Evolutionary conservation across 2,797 vertebrate species (phyloP).

Genomic region (Thamnophis elegans): DNA sequence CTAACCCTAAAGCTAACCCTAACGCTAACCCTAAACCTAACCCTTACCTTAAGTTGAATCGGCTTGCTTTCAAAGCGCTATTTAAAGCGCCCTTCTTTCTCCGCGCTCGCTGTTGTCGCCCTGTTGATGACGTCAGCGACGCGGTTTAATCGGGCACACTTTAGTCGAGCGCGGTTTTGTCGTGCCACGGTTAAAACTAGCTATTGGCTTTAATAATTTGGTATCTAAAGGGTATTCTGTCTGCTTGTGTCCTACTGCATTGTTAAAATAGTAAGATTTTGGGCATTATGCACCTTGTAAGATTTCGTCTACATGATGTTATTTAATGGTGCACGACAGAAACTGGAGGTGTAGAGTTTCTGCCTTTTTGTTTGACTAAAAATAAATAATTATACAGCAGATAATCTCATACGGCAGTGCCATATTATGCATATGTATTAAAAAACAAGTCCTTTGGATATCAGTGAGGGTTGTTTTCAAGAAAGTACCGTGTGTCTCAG

Average conservation of each 20-base stretch:
- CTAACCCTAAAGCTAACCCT: no score
- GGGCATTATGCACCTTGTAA: neutral
- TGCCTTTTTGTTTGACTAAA: slow-evolving; percentile 2
- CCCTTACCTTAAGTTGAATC: no score
- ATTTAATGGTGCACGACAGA: neutral
- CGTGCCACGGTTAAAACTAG: no score
- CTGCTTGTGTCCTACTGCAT: slow-evolving; percentile 10
- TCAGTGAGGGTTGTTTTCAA: neutral
- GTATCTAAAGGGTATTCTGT: neutral
- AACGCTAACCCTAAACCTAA: no score
- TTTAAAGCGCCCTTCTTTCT: no score
- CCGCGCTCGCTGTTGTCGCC: no score
- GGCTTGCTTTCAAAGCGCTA: no score
- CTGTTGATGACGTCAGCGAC: no score
- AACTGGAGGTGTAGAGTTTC: slow-evolving; percentile 33
- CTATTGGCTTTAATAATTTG: neutral
- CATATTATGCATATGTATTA: neutral
- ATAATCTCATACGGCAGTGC: slow-evolving; percentile 11
- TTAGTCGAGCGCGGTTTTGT: no score
- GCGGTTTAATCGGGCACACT: no score
- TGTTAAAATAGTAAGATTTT: neutral
- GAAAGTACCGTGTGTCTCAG: neutral
- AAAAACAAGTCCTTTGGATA: neutral
- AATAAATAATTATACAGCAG: neutral
- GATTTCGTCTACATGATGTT: slow-evolving; percentile 21